These are phyloP conservation scores for Leuctra nigra DNA, from an alignment of 2,888 invertebrate genomes.

Conservation along the genomic window DNA sequence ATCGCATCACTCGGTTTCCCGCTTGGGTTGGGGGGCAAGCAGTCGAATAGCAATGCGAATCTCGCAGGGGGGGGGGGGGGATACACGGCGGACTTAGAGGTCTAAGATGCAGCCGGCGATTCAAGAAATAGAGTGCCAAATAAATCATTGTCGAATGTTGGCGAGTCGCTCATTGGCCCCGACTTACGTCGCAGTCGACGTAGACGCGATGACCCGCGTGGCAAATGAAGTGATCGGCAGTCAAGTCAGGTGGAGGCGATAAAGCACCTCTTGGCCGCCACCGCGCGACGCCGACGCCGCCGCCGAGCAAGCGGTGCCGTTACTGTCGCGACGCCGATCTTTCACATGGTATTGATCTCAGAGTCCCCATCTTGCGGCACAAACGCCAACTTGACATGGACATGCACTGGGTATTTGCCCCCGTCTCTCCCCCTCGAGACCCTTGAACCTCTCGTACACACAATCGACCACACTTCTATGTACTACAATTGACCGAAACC, in stretches of 20 bases:
- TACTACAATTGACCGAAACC: constrained; percentile 5
- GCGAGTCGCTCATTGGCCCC: constrained; percentile 17
- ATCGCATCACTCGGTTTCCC: constrained; percentile 7
- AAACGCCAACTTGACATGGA: constrained; percentile 9
- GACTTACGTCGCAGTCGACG: background rate
- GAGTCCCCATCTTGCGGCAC: constrained; percentile 1
- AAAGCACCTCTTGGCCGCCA: constrained; percentile 5
- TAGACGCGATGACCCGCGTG: constrained; percentile 16
- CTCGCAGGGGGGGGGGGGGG: background rate
- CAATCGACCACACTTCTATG: constrained; percentile 7
- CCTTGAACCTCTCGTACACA: background rate
- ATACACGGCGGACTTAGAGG: background rate
- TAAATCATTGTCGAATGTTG: constrained; percentile 16
- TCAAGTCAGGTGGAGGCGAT: constrained; percentile 18
- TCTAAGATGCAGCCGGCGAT: constrained; percentile 1
- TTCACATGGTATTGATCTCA: constrained; percentile 1
- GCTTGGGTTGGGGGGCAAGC: too few species aligned
- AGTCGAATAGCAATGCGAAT: too few species aligned
- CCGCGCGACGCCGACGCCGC: constrained; percentile 2
- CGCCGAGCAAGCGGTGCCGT: background rate
- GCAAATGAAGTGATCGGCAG: constrained; percentile 23
- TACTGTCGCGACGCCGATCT: background rate
- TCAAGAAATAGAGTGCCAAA: constrained; percentile 11
- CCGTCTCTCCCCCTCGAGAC: too few species aligned
- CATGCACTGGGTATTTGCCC: background rate